Evolutionary conservation across 2,888 invertebrate species (phyloP).

Genomic region (Laothoe populi): DNA sequence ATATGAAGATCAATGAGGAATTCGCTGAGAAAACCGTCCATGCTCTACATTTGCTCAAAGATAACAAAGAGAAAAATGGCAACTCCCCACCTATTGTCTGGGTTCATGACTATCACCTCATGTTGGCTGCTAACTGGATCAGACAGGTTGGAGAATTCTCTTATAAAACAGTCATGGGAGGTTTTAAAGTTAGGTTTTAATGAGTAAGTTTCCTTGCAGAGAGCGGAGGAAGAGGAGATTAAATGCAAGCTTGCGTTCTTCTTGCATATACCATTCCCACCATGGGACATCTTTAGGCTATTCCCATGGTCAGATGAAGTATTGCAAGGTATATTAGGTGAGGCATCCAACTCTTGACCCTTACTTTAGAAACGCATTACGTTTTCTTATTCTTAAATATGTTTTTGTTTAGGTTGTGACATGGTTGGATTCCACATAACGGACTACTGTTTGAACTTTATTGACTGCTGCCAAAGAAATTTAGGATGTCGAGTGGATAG

Average conservation of each 20-base stretch:
- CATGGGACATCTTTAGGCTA: conserved; percentile 96
- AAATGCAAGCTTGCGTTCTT: conserved; percentile 95
- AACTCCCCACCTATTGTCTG: conserved; percentile 90
- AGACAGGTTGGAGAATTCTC: conserved; percentile 85
- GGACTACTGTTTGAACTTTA: conserved; percentile 95
- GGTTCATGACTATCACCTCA: conserved; percentile 97
- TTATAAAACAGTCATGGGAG: conserved; percentile 32
- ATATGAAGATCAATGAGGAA: conserved; percentile 91
- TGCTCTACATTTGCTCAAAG: conserved; percentile 85
- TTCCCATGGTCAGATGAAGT: conserved; percentile 98
- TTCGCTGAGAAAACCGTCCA: conserved; percentile 92
- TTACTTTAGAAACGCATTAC: too few species aligned
- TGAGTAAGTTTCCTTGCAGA: conserved; percentile 69
- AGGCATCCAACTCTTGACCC: conserved; percentile 36
- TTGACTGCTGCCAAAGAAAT: conserved; percentile 95
- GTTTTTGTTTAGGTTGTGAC: conserved; percentile 90
- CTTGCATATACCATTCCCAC: conserved; percentile 97
- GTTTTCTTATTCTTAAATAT: too few species aligned
- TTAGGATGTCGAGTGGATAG: conserved; percentile 95
- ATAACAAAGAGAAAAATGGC: conserved; percentile 73
- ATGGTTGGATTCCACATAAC: conserved; percentile 97
- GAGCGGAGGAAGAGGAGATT: conserved; percentile 90
- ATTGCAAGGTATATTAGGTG: conserved; percentile 94
- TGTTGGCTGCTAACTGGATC: conserved; percentile 96
- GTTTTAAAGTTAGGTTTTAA: neutral